Evolutionary conservation across 2,113 vertebrate genomes (phyloP).

Genomic region (Larimichthys crocea): DNA sequence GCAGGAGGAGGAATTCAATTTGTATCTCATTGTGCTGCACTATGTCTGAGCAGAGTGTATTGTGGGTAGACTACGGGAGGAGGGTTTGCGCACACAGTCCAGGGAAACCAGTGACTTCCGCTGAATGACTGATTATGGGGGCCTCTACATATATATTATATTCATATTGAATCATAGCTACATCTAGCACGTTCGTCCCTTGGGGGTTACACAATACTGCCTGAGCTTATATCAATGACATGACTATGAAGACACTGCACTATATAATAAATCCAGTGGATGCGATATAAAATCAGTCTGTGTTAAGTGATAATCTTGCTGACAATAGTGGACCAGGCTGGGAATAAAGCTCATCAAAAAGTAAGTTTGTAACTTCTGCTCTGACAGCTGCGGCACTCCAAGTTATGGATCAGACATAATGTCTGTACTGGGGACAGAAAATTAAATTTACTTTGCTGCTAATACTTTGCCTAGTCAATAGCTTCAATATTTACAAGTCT

Average conservation of each 20-base stretch:
- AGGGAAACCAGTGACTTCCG: conserved; percentile 41
- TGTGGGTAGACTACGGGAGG: conserved; percentile 41
- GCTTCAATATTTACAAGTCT: conserved; percentile 29
- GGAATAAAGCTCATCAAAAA: conserved; percentile 59
- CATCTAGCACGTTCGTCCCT: conserved; percentile 44
- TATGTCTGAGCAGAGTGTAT: conserved; percentile 62
- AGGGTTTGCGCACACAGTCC: conserved; percentile 38
- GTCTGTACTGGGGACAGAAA: neutral
- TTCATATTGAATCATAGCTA: conserved; percentile 51
- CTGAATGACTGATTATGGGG: conserved; percentile 70
- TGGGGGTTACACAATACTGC: conserved; percentile 51
- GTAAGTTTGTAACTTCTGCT: conserved; percentile 10
- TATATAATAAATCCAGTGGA: conserved; percentile 44
- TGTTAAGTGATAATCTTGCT: conserved; percentile 41
- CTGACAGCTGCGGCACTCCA: neutral
- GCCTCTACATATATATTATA: conserved; percentile 50
- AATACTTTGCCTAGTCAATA: neutral
- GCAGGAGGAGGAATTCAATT: conserved; percentile 78
- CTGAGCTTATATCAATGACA: conserved; percentile 48
- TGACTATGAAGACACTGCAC: conserved; percentile 54
- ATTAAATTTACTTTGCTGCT: conserved; percentile 10
- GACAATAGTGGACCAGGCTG: conserved; percentile 35
- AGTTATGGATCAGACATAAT: conserved; percentile 1
- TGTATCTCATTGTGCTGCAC: conserved; percentile 75
- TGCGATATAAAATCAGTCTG: conserved; percentile 33